These are phyloP conservation scores for Crax fasciolata DNA, from an alignment of 2,797 vertebrate genomes.

Conservation along the genomic window DNA sequence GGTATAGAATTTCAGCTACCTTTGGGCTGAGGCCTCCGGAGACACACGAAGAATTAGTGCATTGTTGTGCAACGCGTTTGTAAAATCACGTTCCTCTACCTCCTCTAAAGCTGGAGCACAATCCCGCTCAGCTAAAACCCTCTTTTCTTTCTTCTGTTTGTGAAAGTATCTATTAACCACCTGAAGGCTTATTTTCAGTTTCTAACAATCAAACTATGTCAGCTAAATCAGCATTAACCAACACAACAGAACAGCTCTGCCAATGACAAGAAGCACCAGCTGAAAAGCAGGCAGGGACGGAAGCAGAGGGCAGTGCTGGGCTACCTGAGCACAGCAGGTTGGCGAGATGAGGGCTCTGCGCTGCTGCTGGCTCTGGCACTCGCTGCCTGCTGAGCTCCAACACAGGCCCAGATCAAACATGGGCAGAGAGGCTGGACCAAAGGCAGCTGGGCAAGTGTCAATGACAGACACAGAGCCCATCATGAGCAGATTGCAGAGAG, in stretches of 20 bases:
- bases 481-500: background rate
- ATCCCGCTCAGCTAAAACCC: background rate
- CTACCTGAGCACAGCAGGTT: background rate
- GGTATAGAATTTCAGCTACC: conserved; percentile 69
- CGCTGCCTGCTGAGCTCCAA: background rate
- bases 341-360: background rate
- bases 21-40: conserved; percentile 55
- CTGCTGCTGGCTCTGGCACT: background rate
- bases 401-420: background rate
- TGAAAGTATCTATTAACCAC: background rate
- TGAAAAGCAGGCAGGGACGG: background rate
- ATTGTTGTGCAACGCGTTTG: conserved; percentile 30
- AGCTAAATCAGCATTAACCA: background rate
- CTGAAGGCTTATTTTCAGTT: conserved; percentile 1
- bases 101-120: conserved; percentile 7
- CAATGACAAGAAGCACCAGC: background rate
- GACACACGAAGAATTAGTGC: conserved; percentile 60
- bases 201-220: background rate
- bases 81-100: conserved; percentile 32
- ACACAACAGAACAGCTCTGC: background rate
- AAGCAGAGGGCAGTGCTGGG: background rate
- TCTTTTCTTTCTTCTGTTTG: background rate
- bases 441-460: background rate
- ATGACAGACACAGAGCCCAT: background rate
- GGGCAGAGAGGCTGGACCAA: background rate